These are phyloP conservation scores for Propsilocerus akamusi DNA, from an alignment of 1,140 invertebrate genomes.

Conservation along the genomic window DNA sequence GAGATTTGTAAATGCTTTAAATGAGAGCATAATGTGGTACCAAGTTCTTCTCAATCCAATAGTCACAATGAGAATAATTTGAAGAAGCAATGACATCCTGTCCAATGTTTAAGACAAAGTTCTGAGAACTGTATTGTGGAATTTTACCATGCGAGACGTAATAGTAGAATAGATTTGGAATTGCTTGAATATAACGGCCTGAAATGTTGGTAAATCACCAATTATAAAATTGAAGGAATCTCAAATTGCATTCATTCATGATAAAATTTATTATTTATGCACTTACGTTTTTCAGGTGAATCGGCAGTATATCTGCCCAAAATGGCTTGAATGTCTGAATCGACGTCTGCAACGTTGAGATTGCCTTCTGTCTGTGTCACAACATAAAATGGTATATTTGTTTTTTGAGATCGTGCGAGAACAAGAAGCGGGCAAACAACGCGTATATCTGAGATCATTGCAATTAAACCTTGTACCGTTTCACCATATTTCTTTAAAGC, in stretches of 20 bases:
- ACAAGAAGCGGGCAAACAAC: constrained; percentile 57
- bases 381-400: constrained; percentile 49
- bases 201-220: too few relatives aligned
- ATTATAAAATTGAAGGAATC: too few relatives aligned
- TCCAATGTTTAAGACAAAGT: constrained; percentile 39
- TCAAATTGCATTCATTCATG: too few relatives aligned
- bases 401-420: constrained; percentile 32
- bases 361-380: constrained; percentile 37
- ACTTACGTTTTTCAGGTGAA: constrained; percentile 39
- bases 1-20: too few relatives aligned
- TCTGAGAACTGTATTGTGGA: constrained; percentile 28
- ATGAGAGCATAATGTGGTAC: constrained; percentile 50
- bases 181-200: constrained; percentile 53
- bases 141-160: constrained; percentile 54
- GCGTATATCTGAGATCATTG: constrained; percentile 59
- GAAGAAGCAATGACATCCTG: constrained; percentile 40
- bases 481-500: constrained; percentile 41
- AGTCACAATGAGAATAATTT: constrained; percentile 49
- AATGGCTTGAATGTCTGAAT: constrained; percentile 55
- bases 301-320: constrained; percentile 51
- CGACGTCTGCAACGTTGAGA: constrained; percentile 35
- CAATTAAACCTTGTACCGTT: constrained; percentile 40
- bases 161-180: constrained; percentile 65
- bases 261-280: too few relatives aligned
- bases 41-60: constrained; percentile 52